Evolutionary conservation across 2,888 invertebrate genomes (phyloP).

Genomic region (Athrips mouffetella): DNA sequence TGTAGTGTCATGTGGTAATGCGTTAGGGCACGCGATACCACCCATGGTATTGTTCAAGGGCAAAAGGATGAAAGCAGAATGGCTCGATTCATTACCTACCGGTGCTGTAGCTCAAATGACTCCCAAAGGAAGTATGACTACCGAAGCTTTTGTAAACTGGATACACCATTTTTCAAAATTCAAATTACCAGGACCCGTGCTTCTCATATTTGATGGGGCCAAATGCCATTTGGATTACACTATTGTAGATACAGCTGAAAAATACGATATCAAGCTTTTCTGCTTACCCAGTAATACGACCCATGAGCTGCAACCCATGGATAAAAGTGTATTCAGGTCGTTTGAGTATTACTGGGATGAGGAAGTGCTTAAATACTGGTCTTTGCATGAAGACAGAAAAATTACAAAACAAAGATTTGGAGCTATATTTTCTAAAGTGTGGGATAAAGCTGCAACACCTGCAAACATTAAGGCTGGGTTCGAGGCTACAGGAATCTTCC

Average conservation of each 20-base stretch:
- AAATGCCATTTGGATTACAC: constrained; percentile 27
- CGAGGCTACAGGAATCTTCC: constrained; percentile 29
- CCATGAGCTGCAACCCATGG: constrained; percentile 10
- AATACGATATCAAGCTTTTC: too few relatives aligned
- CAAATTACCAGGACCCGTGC: constrained; percentile 23
- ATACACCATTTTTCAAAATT: too few relatives aligned
- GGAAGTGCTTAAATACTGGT: constrained; percentile 16
- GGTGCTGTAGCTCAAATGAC: constrained; percentile 22
- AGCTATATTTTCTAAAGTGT: constrained; percentile 26
- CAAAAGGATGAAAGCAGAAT: constrained; percentile 24
- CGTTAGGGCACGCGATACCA: constrained; percentile 19
- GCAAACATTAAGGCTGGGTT: constrained; percentile 33
- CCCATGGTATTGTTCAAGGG: constrained; percentile 25
- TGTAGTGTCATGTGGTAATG: constrained; percentile 20
- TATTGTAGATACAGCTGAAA: too few relatives aligned
- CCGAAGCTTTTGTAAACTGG: too few relatives aligned
- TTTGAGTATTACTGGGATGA: constrained; percentile 21
- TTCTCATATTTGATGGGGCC: constrained; percentile 16
- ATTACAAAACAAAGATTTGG: too few relatives aligned
- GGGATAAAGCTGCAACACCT: constrained; percentile 30
- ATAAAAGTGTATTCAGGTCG: constrained; percentile 13
- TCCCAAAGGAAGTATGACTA: constrained; percentile 25
- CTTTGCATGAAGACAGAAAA: constrained; percentile 28
- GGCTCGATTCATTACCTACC: constrained; percentile 21
- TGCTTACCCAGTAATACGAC: constrained; percentile 6